Evolutionary conservation across 2,797 vertebrate genomes (phyloP).

Genomic region (Lerista edwardsae): DNA sequence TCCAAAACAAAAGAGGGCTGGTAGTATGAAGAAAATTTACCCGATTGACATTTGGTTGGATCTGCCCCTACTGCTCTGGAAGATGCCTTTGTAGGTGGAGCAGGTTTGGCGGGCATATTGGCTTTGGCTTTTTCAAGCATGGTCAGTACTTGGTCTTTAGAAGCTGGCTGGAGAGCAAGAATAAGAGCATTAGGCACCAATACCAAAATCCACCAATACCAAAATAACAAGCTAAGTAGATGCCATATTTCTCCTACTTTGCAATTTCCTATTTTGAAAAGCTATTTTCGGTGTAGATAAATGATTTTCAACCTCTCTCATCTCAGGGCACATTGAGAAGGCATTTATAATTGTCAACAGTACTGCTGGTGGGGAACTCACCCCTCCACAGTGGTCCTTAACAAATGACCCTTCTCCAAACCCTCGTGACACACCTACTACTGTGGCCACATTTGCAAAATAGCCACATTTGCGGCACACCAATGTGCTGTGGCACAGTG

Average conservation of each 20-base stretch:
- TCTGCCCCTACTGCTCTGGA: conserved; percentile 78
- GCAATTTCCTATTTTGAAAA: neutral
- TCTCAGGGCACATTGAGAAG: too few species aligned
- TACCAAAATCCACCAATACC: neutral
- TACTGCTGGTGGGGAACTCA: too few species aligned
- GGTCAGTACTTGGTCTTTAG: conserved; percentile 92
- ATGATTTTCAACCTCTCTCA: too few species aligned
- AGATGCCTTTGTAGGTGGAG: conserved; percentile 77
- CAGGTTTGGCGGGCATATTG: conserved; percentile 91
- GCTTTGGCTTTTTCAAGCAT: conserved; percentile 95
- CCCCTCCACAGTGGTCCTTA: too few species aligned
- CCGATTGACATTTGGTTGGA: conserved; percentile 79
- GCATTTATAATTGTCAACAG: too few species aligned
- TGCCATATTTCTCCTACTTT: neutral
- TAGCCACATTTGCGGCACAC: too few species aligned
- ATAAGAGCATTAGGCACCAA: neutral
- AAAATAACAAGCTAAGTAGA: neutral
- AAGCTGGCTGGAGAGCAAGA: conserved; percentile 83
- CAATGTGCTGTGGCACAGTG: too few species aligned
- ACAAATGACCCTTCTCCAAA: too few species aligned
- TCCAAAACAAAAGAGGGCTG: neutral
- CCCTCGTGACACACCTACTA: too few species aligned
- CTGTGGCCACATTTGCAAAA: too few species aligned
- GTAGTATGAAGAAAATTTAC: conserved; percentile 69
- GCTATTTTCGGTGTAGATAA: neutral